Evolutionary conservation across 1,140 invertebrate species (phyloP).

Genomic region (Solen grandis): DNA sequence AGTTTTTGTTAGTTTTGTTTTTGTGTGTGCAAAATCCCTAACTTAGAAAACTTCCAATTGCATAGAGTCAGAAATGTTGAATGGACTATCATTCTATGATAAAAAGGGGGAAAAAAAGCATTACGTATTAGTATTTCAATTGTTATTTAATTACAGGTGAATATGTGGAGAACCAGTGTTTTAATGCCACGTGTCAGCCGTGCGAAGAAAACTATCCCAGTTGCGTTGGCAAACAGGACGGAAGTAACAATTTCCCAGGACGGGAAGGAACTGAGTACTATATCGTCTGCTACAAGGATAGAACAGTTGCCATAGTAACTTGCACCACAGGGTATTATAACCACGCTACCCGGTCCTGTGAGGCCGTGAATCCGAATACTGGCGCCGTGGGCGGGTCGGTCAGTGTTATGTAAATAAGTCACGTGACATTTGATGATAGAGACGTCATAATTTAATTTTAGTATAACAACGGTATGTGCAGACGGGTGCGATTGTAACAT

Average conservation of each 20-base stretch:
- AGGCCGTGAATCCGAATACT: conserved; percentile 32
- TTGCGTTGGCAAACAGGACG: conserved; percentile 70
- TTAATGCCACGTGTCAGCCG: conserved; percentile 63
- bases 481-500: too few species aligned
- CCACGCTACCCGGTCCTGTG: conserved; percentile 54
- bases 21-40: too few species aligned
- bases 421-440: neutral
- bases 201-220: conserved; percentile 66
- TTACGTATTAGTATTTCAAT: too few species aligned
- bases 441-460: too few species aligned
- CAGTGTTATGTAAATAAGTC: conserved; percentile 27
- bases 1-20: too few species aligned
- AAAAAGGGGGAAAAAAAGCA: too few species aligned
- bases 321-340: conserved; percentile 65
- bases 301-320: conserved; percentile 67
- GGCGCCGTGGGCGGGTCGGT: conserved; percentile 36
- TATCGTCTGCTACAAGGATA: conserved; percentile 66
- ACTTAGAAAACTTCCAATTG: too few species aligned
- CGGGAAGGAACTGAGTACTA: conserved; percentile 63
- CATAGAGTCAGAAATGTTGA: too few species aligned
- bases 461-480: too few species aligned
- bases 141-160: conserved; percentile 63
- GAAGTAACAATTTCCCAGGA: conserved; percentile 71
- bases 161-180: conserved; percentile 70
- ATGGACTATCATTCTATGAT: too few species aligned